Percentiles rank a stretch among this genome's conserved stretches.
phyloP scores from a whole-genome alignment of 2,113 vertebrate species.

The Aegotheles bennettii region DNA sequence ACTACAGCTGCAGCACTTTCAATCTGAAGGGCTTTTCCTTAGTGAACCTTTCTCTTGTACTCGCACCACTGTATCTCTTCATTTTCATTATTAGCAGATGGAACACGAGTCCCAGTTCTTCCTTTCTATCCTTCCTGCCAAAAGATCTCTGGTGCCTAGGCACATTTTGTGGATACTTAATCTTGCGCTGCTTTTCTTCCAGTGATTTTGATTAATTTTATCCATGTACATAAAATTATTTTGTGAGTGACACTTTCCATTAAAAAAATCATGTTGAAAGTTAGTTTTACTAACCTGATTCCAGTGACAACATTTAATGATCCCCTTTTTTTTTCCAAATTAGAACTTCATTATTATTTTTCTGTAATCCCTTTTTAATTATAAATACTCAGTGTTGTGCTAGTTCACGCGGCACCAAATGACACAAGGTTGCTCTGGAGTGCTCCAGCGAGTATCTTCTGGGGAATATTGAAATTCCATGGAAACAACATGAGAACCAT shows the following conservation, averaged over 20 bases:
- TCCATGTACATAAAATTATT: neutral
- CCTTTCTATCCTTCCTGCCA: neutral
- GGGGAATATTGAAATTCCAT: conserved; percentile 45
- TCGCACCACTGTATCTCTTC: neutral
- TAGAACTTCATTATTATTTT: neutral
- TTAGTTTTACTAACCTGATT: neutral
- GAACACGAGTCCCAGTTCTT: conserved; percentile 2
- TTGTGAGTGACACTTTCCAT: neutral
- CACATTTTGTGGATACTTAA: conserved; percentile 23
- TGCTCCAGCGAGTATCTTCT: neutral
- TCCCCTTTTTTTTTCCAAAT: neutral
- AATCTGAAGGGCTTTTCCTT: neutral
- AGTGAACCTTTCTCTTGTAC: neutral
- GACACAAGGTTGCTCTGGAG: neutral
- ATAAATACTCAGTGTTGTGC: neutral
- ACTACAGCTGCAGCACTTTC: neutral
- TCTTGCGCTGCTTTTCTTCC: neutral
- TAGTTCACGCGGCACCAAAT: neutral
- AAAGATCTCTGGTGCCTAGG: neutral
- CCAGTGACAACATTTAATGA: neutral
- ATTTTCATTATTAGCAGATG: conserved; percentile 26
- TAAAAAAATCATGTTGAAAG: neutral
- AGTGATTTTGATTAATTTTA: conserved; percentile 6
- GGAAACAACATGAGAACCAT: conserved; percentile 29
- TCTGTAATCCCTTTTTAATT: conserved; percentile 16